phyloP scores from a whole-genome alignment of 2,797 vertebrate species.

The Molossus alvarezi region DNA sequence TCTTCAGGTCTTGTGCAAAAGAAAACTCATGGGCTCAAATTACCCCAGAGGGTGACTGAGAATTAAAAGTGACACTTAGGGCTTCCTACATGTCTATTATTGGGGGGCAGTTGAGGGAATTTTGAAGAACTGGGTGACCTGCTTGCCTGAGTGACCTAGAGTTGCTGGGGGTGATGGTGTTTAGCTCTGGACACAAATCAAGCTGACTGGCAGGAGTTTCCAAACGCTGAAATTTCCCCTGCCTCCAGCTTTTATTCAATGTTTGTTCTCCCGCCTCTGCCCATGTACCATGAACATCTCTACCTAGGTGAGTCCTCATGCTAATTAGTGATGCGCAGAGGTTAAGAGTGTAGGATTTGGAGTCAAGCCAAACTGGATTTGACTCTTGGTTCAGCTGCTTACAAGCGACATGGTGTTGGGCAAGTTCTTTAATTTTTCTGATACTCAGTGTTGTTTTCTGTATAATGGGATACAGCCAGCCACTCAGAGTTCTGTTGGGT shows the following conservation, averaged over 20 bases:
- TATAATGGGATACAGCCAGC: background rate
- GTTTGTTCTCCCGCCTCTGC: background rate
- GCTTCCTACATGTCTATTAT: background rate
- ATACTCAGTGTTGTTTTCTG: background rate
- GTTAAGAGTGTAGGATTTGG: background rate
- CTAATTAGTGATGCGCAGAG: background rate
- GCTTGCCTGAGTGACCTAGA: background rate
- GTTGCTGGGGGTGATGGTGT: background rate
- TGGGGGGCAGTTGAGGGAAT: background rate
- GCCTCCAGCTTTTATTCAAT: background rate
- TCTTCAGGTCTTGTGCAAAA: constrained; percentile 5
- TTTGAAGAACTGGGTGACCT: background rate
- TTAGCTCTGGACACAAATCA: background rate
- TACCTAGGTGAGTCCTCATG: background rate
- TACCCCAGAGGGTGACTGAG: background rate
- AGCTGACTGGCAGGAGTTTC: background rate
- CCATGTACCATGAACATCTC: background rate
- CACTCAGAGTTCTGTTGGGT: background rate
- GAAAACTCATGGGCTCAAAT: background rate
- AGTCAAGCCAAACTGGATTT: background rate
- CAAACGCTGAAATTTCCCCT: background rate
- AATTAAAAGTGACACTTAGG: background rate
- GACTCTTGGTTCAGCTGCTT: background rate
- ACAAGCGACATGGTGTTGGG: background rate
- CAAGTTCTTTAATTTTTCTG: constrained; percentile 34